Percentiles rank a stretch among this genome's conserved stretches.
Conservation (phyloP, 2,113 vertebrate genomes). For the Sminthopsis crassicaudata region DNA sequence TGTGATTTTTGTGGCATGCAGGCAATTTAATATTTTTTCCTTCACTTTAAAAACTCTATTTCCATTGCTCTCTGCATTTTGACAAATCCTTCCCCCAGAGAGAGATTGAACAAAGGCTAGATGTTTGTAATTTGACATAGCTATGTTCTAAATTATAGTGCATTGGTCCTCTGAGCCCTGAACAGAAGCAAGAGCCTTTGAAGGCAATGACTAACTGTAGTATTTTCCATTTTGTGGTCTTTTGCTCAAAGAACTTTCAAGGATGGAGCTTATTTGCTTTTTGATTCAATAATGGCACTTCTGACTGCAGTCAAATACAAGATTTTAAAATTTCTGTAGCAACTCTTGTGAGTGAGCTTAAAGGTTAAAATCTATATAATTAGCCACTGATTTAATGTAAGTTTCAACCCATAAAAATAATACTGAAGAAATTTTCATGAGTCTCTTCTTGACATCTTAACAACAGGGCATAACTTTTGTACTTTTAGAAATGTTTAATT, state of each 20-base stretch:
- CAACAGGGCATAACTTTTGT: slow-evolving; percentile 17
- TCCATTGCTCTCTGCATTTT: slow-evolving; percentile 19
- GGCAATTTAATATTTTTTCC: neutral
- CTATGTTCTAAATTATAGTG: slow-evolving; percentile 44
- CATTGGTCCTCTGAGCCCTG: slow-evolving; percentile 35
- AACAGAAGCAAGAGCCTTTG: slow-evolving; percentile 47
- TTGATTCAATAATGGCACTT: slow-evolving; percentile 33
- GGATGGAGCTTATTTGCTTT: slow-evolving; percentile 39
- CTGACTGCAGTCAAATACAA: neutral
- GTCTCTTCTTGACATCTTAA: slow-evolving; percentile 38
- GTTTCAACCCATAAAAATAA: slow-evolving; percentile 27
- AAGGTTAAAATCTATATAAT: slow-evolving; percentile 31
- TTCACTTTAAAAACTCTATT: slow-evolving; percentile 30
- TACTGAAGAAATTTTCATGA: slow-evolving; percentile 41
- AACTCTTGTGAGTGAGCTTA: slow-evolving; percentile 26
- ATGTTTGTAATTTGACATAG: slow-evolving; percentile 26
- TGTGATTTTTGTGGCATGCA: slow-evolving; percentile 2
- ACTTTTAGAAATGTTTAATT: slow-evolving; percentile 6
- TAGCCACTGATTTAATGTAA: neutral
- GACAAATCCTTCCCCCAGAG: slow-evolving; percentile 3
- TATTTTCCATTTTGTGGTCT: neutral
- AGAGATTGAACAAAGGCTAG: slow-evolving; percentile 5
- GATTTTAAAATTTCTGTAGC: slow-evolving; percentile 30
- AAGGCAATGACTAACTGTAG: slow-evolving; percentile 36
- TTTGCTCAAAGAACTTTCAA: slow-evolving; percentile 29